Evolutionary conservation across 2,888 invertebrate genomes (phyloP).

Genomic region (Leptopilina drosophilae): DNA sequence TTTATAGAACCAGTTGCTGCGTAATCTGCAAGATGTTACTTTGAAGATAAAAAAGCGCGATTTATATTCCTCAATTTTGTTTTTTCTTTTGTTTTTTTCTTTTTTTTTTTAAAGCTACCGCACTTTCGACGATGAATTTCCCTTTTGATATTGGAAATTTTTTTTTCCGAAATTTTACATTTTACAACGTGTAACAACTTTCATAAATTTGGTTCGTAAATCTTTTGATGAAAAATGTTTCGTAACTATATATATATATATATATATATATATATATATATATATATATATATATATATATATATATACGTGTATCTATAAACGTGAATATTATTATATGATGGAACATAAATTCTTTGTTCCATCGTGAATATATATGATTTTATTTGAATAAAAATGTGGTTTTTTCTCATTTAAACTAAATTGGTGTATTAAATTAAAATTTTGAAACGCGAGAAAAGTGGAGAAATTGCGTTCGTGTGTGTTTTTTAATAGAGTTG

Average conservation of each 20-base stretch:
- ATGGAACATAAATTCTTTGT: no score
- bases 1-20: background rate
- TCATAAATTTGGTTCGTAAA: background rate
- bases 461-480: no score
- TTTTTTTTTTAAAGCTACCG: background rate
- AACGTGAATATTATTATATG: no score
- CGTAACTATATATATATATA: background rate
- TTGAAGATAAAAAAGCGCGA: background rate
- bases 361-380: no score
- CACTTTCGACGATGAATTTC: constrained; percentile 1
- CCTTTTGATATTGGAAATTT: constrained; percentile 13
- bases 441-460: no score
- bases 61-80: constrained; percentile 14
- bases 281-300: background rate
- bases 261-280: no score
- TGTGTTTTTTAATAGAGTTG: no score
- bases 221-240: background rate
- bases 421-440: no score
- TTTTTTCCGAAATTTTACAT: background rate
- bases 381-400: no score
- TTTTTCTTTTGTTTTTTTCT: background rate
- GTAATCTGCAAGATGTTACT: constrained; percentile 27
- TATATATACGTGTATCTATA: background rate
- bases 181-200: background rate
- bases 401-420: no score